Percentiles rank a stretch among this genome's conserved stretches.
phyloP scores from a whole-genome alignment of 1,140 invertebrate genomes.

The Sinella curviseta region DNA sequence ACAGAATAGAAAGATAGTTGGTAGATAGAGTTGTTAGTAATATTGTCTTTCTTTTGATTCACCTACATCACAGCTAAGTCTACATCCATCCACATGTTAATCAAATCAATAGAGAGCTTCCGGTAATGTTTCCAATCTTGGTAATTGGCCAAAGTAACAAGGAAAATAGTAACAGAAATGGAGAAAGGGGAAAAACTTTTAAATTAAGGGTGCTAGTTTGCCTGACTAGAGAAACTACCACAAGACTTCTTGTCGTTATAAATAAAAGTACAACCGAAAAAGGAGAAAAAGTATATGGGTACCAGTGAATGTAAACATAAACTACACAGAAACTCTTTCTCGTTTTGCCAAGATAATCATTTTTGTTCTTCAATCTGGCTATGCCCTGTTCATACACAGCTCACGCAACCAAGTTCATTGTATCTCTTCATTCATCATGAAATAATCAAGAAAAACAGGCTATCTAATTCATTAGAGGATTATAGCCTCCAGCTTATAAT shows the following conservation, averaged over 20 bases:
- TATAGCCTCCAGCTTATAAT: background rate
- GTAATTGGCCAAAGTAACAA: background rate
- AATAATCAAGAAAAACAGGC: background rate
- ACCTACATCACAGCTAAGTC: too few relatives aligned
- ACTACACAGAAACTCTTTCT: conserved; percentile 6
- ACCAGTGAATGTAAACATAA: too few relatives aligned
- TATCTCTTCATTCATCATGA: background rate
- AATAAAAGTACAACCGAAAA: background rate
- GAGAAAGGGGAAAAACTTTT: background rate
- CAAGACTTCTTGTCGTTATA: too few relatives aligned
- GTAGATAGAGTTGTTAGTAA: too few relatives aligned
- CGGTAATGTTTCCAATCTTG: background rate
- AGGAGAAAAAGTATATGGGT: too few relatives aligned
- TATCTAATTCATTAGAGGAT: conserved; percentile 1
- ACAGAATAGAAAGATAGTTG: too few relatives aligned
- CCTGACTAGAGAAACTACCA: background rate
- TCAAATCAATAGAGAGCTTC: conserved; percentile 3
- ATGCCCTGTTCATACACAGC: background rate
- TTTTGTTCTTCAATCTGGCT: too few relatives aligned
- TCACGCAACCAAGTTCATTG: background rate
- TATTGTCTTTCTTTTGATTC: too few relatives aligned
- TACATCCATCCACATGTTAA: background rate
- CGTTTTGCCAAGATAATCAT: too few relatives aligned
- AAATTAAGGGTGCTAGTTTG: background rate
- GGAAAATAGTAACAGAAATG: background rate